Evolutionary conservation across 2,113 vertebrate genomes (phyloP), one percentile per base, ranked within the genome.

Genomic region (Gallinago paraguaiae): DNA sequence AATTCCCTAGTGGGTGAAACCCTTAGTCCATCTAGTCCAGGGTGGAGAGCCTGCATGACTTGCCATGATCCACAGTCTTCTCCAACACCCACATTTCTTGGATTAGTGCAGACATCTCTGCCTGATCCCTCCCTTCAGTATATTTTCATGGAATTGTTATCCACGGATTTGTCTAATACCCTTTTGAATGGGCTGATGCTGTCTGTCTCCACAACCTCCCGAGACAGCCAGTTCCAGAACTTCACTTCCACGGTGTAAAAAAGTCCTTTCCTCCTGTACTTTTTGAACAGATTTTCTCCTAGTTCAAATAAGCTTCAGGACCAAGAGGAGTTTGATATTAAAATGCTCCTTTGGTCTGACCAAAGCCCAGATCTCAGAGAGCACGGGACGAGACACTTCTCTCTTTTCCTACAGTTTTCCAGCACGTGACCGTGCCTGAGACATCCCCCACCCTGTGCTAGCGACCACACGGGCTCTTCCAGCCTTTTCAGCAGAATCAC

Each of bases 391-490:
- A n/a, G 13, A 63, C 12, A 6, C 11, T 90, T 79, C 12, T 10
- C 39, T 76, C 43, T 80, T 53, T 75, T 51, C 60, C 65, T 31
- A 0, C 1, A 3, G 16, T 53, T 91, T 90, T 75, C 77, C 83
- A 37, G 33, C 60, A 33, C 14, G 3, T 0, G 1, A 14, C 11
- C 8, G 1, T 76, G 33, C 60, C n/a, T 23, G 30, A 3, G 3
- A 71, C 82, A 77, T 59, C 12, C 64, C 9, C 50, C 6, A 1
- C 37, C 59, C 76, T 37, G 17, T 37, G 37, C 27, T 59, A 64
- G 78, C 1, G 6, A 84, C 39, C 46, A 7, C 8, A 69, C 10
- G 28, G 60, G 28, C 41, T 54, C 50, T 51, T 61, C 37, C 54
- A 57, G 27, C 19, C 60, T 74, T 88, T 82, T 65, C 63, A 96